phyloP scores from a whole-genome alignment of 2,797 vertebrate genomes.

The Gallinago stenura region DNA sequence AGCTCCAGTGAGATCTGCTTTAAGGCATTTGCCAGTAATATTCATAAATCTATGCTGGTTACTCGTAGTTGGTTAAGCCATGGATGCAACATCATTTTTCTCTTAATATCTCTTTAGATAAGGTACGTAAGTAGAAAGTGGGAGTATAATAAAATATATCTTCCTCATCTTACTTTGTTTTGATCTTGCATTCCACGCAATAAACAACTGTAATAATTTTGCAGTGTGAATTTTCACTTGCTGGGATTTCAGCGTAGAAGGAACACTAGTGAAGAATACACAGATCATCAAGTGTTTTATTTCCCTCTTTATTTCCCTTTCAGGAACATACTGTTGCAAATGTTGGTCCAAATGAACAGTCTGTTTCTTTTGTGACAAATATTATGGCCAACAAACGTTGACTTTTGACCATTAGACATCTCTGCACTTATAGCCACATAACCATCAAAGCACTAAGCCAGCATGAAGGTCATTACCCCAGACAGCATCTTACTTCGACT shows the following conservation, averaged over 20 bases:
- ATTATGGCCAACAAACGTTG: neutral
- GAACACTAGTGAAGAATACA: neutral
- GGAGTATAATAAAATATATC: constrained; percentile 15
- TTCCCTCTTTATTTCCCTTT: constrained; percentile 17
- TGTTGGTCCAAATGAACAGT: neutral
- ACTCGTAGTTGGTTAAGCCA: neutral
- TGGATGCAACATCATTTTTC: neutral
- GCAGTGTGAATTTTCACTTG: neutral
- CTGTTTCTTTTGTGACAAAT: constrained; percentile 52
- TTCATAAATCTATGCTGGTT: neutral
- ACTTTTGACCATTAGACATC: constrained; percentile 47
- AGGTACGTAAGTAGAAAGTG: neutral
- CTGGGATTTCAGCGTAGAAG: accelerated
- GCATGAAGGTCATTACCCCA: constrained; percentile 80
- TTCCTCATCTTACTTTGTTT: constrained; percentile 29
- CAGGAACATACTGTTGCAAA: neutral
- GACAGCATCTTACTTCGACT: constrained; percentile 60
- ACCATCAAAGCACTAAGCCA: constrained; percentile 46
- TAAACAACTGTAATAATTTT: neutral
- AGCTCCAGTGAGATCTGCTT: neutral
- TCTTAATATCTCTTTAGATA: constrained; percentile 15
- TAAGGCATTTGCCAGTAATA: neutral
- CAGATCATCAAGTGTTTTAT: constrained; percentile 15
- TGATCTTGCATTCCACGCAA: constrained; percentile 22
- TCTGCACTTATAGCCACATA: neutral